These are phyloP conservation scores for Callipepla californica DNA, from an alignment of 2,113 vertebrate genomes.

Conservation along the genomic window DNA sequence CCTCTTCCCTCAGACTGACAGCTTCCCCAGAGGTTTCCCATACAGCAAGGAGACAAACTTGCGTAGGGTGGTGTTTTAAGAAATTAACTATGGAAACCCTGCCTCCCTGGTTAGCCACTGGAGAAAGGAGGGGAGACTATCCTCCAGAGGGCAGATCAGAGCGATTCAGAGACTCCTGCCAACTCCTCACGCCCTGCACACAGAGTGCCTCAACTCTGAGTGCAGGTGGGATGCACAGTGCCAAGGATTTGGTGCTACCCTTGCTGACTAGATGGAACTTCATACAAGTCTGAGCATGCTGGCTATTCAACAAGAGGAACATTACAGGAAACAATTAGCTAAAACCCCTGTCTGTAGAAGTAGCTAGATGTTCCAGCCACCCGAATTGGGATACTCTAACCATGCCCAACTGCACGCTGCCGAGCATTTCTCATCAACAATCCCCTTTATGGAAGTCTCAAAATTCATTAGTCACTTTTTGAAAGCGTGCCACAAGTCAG, in stretches of 20 bases:
- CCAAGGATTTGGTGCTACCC: background rate
- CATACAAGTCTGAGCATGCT: background rate
- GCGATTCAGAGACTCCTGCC: background rate
- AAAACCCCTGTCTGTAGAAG: background rate
- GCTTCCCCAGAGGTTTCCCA: background rate
- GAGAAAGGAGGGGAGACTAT: background rate
- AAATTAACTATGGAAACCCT: background rate
- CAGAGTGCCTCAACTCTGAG: accelerated
- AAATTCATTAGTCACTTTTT: background rate
- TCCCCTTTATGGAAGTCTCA: background rate
- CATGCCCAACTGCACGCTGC: background rate
- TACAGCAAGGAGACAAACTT: accelerated
- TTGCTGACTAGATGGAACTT: background rate
- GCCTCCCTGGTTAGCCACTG: background rate
- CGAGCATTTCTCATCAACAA: background rate
- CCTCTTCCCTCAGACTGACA: background rate
- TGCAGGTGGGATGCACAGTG: accelerated
- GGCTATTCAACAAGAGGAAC: background rate
- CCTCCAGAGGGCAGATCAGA: conserved; percentile 51
- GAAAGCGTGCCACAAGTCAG: background rate
- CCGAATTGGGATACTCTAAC: background rate
- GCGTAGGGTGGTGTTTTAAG: accelerated
- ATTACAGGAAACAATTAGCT: background rate
- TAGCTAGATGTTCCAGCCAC: background rate
- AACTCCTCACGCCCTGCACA: background rate